A percentile compares a stretch with the other conserved stretches of the same genome.
phyloP scores from a whole-genome alignment of 2,113 vertebrate genomes.

The Odocoileus hemionus region DNA sequence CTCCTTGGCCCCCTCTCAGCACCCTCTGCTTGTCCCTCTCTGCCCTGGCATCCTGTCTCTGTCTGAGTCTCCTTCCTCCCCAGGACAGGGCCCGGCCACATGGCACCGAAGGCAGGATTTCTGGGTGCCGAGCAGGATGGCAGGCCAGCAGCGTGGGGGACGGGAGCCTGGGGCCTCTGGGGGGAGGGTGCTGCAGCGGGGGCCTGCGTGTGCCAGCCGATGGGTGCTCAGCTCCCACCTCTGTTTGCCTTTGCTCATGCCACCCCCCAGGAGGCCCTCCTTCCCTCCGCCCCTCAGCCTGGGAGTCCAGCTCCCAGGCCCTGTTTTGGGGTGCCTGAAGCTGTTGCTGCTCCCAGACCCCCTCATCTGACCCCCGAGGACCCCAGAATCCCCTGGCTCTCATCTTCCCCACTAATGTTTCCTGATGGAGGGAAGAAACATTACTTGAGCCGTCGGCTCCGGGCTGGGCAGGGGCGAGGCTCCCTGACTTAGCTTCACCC shows the following conservation, averaged over 20 bases:
- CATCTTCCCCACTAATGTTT: neutral
- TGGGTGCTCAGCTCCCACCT: no score
- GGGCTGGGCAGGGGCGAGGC: neutral
- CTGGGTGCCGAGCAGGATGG: neutral
- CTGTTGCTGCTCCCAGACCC: neutral
- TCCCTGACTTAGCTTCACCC: neutral
- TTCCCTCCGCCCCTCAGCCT: neutral
- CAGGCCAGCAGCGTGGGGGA: neutral
- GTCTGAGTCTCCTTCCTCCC: neutral
- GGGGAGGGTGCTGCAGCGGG: neutral
- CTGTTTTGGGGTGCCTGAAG: neutral
- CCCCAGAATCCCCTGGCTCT: accelerated
- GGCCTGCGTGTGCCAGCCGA: no score
- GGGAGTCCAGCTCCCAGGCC: neutral
- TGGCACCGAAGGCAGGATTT: neutral
- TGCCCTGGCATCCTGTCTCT: neutral
- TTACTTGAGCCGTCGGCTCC: neutral
- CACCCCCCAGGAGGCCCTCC: neutral
- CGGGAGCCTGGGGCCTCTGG: neutral
- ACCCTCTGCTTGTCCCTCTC: neutral
- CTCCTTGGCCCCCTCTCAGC: no score
- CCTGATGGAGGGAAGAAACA: neutral
- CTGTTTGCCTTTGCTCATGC: neutral
- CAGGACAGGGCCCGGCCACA: no score
- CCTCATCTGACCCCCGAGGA: neutral